A percentile compares a stretch with the other conserved stretches of the same genome.
These are phyloP conservation scores for Mesitornis unicolor DNA, from an alignment of 2,113 vertebrate genomes.

Conservation along the genomic window DNA sequence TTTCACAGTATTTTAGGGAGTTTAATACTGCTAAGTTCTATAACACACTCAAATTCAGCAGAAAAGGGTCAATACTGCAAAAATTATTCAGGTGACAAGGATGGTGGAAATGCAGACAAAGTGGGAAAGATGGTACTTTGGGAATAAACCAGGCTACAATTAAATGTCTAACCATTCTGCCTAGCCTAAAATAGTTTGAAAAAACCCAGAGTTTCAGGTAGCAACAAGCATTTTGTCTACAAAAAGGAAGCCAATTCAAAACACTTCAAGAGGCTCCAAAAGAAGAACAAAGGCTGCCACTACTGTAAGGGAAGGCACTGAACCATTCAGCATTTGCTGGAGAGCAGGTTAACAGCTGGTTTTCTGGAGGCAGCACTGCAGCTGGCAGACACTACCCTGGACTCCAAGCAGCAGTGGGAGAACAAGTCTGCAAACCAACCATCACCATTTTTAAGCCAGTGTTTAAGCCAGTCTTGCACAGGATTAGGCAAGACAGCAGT, in stretches of 20 bases:
- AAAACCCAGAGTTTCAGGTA: not conserved
- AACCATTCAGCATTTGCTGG: not conserved
- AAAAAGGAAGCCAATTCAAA: slow-evolving; percentile 21
- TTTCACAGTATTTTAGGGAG: not conserved
- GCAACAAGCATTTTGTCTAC: not conserved
- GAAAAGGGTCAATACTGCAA: not conserved
- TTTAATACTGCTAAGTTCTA: not conserved
- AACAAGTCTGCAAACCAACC: not conserved
- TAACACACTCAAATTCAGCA: not conserved
- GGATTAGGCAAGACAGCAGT: not conserved
- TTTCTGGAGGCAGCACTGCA: not conserved
- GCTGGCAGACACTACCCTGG: not conserved
- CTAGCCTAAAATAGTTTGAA: not conserved
- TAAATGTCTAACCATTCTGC: not conserved
- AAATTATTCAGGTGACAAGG: not conserved
- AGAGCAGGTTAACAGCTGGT: slow-evolving; percentile 36
- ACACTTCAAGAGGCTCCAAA: slow-evolving; percentile 42
- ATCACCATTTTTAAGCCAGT: not conserved
- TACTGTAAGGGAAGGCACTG: slow-evolving; percentile 9
- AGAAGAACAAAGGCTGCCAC: slow-evolving; percentile 30
- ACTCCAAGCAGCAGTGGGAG: not conserved
- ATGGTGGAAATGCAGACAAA: not conserved
- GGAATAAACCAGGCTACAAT: slow-evolving; percentile 3
- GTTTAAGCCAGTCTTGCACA: not conserved
- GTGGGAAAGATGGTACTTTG: not conserved